Conservation (phyloP, 2,797 vertebrate species). For the Pelochelys cantorii region DNA sequence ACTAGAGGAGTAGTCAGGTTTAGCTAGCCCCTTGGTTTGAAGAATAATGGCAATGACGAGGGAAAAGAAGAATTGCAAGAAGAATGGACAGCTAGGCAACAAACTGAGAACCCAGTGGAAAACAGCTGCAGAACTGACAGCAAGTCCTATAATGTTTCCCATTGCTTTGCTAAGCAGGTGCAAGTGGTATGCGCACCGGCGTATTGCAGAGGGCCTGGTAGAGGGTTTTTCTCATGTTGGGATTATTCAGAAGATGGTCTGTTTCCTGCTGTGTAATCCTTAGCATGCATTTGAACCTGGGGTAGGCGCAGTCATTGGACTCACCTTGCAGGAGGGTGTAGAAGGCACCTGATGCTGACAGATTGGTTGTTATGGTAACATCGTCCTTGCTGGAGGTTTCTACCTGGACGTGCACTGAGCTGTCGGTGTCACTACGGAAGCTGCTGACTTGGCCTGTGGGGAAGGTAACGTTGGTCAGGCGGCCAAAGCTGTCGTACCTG, state of each 20-base stretch:
- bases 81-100: background rate
- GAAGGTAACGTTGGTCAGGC: slow-evolving; percentile 96
- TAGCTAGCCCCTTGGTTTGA: slow-evolving; percentile 57
- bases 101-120: background rate
- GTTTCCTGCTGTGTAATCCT: slow-evolving; percentile 5
- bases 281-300: background rate
- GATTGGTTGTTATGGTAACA: slow-evolving; percentile 96
- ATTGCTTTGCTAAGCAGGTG: background rate
- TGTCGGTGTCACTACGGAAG: slow-evolving; percentile 93
- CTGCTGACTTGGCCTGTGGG: slow-evolving; percentile 97
- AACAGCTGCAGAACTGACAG: slow-evolving; percentile 11
- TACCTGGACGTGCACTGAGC: slow-evolving; percentile 92
- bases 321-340: slow-evolving; percentile 97
- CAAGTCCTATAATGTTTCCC: background rate
- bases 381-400: slow-evolving; percentile 96
- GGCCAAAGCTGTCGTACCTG: slow-evolving; percentile 96
- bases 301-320: slow-evolving; percentile 10
- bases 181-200: background rate
- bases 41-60: slow-evolving; percentile 50
- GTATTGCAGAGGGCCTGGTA: background rate
- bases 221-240: slow-evolving; percentile 8
- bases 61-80: background rate
- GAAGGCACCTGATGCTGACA: slow-evolving; percentile 96
- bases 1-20: slow-evolving; percentile 52
- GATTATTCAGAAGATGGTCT: background rate